These are phyloP conservation scores for Myripristis murdjan DNA, from an alignment of 2,797 vertebrate genomes.

Conservation along the genomic window DNA sequence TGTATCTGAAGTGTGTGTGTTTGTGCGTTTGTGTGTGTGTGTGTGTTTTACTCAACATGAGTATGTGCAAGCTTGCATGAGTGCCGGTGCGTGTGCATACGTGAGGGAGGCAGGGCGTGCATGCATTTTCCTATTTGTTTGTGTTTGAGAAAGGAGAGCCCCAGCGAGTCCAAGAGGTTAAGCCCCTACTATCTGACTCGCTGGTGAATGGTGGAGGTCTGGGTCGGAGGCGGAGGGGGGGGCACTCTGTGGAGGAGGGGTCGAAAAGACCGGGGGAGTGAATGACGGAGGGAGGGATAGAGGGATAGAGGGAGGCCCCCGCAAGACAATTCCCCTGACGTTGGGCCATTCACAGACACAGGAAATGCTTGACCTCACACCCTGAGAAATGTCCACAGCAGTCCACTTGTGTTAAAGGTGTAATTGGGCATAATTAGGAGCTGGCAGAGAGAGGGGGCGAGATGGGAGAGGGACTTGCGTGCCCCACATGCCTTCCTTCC, in stretches of 20 bases:
- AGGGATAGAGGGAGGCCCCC: slow-evolving; percentile 65
- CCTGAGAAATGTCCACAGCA: slow-evolving; percentile 83
- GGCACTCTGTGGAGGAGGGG: slow-evolving; percentile 75
- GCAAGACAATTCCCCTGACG: slow-evolving; percentile 80
- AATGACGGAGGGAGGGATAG: slow-evolving; percentile 70
- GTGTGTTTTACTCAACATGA: background rate
- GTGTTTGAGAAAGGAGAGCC: slow-evolving; percentile 60
- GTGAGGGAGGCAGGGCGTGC: slow-evolving; percentile 25
- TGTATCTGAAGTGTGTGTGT: slow-evolving; percentile 4
- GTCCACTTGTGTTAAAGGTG: slow-evolving; percentile 85
- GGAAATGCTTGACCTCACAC: slow-evolving; percentile 88
- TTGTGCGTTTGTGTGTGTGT: slow-evolving; percentile 4
- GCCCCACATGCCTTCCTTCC: slow-evolving; percentile 65
- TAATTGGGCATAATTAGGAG: slow-evolving; percentile 86
- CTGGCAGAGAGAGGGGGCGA: slow-evolving; percentile 75
- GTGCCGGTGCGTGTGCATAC: slow-evolving; percentile 4
- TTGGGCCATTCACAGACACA: slow-evolving; percentile 82
- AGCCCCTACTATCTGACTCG: slow-evolving; percentile 70
- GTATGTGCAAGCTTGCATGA: background rate
- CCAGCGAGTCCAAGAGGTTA: slow-evolving; percentile 71
- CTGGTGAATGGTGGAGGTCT: slow-evolving; percentile 73
- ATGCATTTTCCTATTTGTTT: slow-evolving; percentile 72
- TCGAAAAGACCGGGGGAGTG: slow-evolving; percentile 62
- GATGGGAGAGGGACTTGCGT: slow-evolving; percentile 66
- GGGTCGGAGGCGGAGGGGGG: slow-evolving; percentile 39